Evolutionary conservation across 2,797 vertebrate species (phyloP).

Genomic region (Gambelia wislizenii): DNA sequence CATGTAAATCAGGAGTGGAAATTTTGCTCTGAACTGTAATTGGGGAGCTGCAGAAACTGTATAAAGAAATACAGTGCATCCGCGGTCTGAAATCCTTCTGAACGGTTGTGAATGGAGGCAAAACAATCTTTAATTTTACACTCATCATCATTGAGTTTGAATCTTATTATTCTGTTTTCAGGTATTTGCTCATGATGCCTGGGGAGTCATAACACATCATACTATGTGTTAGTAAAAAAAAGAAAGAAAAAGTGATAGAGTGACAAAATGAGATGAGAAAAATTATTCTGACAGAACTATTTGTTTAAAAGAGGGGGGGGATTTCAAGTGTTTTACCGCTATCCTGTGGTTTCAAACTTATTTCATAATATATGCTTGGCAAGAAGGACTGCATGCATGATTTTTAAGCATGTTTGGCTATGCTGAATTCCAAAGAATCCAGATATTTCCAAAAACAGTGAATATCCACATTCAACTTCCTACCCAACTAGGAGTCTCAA

Average conservation of each 20-base stretch:
- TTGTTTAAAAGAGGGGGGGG: background rate
- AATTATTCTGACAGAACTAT: background rate
- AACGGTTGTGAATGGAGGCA: background rate
- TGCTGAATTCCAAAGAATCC: background rate
- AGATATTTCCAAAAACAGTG: background rate
- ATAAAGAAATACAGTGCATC: background rate
- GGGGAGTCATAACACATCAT: background rate
- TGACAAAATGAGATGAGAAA: background rate
- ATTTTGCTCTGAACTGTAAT: slow-evolving; percentile 16
- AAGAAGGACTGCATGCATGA: background rate
- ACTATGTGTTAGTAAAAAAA: background rate
- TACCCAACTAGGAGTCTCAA: too few species aligned
- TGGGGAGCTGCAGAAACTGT: background rate
- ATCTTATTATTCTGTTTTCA: background rate
- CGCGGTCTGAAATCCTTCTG: background rate
- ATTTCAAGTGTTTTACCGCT: background rate
- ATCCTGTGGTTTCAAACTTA: background rate
- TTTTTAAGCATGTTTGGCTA: background rate
- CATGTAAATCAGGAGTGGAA: background rate
- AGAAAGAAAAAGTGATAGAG: background rate
- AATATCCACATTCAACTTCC: background rate
- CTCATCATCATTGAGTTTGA: background rate
- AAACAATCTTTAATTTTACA: background rate
- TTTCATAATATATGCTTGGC: background rate
- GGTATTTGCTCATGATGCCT: background rate